Conservation (phyloP, 1,140 invertebrate species). For the Camponotus floridanus region DNA sequence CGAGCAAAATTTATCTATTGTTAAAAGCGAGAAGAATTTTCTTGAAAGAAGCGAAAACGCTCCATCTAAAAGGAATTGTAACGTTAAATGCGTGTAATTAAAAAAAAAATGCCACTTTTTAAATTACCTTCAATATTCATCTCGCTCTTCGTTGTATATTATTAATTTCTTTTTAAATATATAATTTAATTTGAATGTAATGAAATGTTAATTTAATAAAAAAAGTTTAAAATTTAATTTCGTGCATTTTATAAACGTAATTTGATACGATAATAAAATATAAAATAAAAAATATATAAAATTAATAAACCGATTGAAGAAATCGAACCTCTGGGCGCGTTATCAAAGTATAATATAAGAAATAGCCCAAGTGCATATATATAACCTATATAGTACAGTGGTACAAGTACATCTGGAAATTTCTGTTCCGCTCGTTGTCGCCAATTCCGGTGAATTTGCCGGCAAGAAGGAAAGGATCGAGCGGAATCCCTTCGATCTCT, state of each 20-base stretch:
- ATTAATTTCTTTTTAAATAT: too few relatives aligned
- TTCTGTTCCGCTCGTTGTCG: not conserved
- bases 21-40: too few relatives aligned
- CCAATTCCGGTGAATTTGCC: conserved; percentile 23
- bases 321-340: not conserved
- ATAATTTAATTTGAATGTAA: too few relatives aligned
- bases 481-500: conserved; percentile 57
- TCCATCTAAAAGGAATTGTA: too few relatives aligned
- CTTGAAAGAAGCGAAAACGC: too few relatives aligned
- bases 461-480: conserved; percentile 27
- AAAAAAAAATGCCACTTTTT: too few relatives aligned
- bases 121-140: too few relatives aligned
- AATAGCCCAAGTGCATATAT: not conserved
- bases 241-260: not conserved
- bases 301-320: not conserved
- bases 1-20: not conserved
- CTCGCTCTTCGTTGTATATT: too few relatives aligned
- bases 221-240: too few relatives aligned
- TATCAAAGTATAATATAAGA: not conserved
- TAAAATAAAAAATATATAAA: not conserved
- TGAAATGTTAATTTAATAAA: too few relatives aligned
- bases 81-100: too few relatives aligned
- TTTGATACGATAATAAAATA: not conserved
- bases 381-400: too few relatives aligned
- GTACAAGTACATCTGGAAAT: not conserved